phyloP scores from a whole-genome alignment of 2,888 invertebrate genomes.

The Dynastes grantii region DNA sequence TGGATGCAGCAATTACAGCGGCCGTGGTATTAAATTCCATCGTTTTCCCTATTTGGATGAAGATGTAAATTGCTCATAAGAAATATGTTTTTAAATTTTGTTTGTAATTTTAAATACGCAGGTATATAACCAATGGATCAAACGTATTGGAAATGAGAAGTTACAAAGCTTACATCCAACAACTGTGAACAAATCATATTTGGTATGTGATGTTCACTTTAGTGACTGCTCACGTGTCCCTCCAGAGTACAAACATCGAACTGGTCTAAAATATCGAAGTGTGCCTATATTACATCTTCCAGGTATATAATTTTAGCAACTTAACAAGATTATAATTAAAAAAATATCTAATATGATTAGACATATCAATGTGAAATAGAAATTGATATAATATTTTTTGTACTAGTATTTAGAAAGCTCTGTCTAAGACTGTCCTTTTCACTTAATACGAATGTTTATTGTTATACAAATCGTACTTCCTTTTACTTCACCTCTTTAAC shows the following conservation, averaged over 20 bases:
- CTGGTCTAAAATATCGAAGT: neutral
- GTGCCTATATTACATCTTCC: neutral
- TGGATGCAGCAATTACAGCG: neutral
- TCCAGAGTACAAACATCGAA: neutral
- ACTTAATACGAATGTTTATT: no score
- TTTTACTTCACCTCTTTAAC: no score
- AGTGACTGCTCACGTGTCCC: neutral
- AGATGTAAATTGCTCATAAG: neutral
- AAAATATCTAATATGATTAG: no score
- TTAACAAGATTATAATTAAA: neutral
- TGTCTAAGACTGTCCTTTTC: no score
- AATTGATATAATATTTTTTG: no score
- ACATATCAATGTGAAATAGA: no score
- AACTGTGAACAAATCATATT: neutral
- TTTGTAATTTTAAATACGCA: neutral
- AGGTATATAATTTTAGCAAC: constrained; percentile 2
- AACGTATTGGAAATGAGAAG: neutral
- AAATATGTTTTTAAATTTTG: no score
- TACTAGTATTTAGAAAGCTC: no score
- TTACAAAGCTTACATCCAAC: neutral
- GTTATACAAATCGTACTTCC: no score
- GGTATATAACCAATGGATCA: neutral
- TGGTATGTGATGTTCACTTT: neutral
- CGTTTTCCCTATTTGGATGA: neutral
- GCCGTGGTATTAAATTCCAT: neutral